Percentiles rank a stretch among this genome's conserved stretches.
Conservation (phyloP, 2,113 vertebrate genomes). For the Nicator chloris region DNA sequence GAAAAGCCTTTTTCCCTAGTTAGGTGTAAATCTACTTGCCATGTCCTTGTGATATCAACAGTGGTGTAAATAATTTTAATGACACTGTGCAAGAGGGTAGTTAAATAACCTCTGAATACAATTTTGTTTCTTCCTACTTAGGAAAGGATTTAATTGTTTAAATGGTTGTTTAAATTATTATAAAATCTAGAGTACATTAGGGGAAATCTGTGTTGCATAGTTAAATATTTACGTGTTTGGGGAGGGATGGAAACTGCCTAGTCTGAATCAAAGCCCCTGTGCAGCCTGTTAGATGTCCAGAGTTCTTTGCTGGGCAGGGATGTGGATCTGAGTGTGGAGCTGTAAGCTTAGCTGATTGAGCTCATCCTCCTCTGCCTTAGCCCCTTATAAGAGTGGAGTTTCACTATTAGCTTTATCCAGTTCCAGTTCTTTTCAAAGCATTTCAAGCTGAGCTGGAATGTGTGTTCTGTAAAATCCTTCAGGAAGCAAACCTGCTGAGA, state of each 20-base stretch:
- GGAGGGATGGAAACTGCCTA: not conserved
- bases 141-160: not conserved
- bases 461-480: not conserved
- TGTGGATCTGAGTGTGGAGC: not conserved
- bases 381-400: fast-evolving
- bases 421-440: not conserved
- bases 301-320: not conserved
- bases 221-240: not conserved
- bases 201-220: not conserved
- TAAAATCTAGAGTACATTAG: not conserved
- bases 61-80: slow-evolving; percentile 11
- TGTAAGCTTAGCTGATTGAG: not conserved
- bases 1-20: not conserved
- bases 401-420: not conserved
- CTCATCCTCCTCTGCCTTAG: not conserved
- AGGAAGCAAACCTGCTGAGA: not conserved
- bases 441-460: not conserved
- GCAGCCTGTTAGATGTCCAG: not conserved
- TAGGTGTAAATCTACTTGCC: not conserved
- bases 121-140: not conserved
- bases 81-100: not conserved
- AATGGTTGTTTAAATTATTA: not conserved
- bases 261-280: not conserved
- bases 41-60: not conserved
- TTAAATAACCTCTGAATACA: not conserved